These are phyloP conservation scores for Galleria mellonella DNA, from an alignment of 1,140 invertebrate species.

Conservation along the genomic window DNA sequence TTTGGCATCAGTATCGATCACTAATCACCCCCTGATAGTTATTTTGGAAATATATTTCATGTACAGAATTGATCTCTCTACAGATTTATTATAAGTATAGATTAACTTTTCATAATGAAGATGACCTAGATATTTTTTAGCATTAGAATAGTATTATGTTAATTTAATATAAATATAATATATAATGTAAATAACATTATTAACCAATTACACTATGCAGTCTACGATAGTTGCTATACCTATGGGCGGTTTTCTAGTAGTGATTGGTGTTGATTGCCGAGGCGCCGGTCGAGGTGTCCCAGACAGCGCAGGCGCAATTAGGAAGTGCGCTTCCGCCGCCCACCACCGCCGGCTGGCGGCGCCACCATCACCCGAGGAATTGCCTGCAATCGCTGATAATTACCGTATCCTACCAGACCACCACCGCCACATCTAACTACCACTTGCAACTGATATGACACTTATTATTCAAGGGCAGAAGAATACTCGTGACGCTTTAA, in stretches of 20 bases:
- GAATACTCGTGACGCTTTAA: no score
- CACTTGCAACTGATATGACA: slow-evolving; percentile 7
- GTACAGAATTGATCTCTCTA: no score
- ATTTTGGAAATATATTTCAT: no score
- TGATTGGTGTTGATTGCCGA: slow-evolving; percentile 62
- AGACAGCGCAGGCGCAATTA: slow-evolving; percentile 54
- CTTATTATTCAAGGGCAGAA: no score
- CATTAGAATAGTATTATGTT: no score
- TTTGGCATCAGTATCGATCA: no score
- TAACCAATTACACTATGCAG: slow-evolving; percentile 15
- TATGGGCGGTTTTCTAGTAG: slow-evolving; percentile 5
- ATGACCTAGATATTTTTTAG: no score
- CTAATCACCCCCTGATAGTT: no score
- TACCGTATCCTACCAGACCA: slow-evolving; percentile 37
- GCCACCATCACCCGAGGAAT: slow-evolving; percentile 57
- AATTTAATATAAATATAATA: slow-evolving; percentile 1
- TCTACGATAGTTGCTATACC: no score
- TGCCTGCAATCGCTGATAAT: slow-evolving; percentile 59
- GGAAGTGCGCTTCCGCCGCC: slow-evolving; percentile 69
- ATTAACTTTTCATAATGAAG: no score
- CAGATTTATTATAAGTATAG: no score
- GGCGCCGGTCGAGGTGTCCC: slow-evolving; percentile 67
- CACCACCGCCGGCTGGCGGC: slow-evolving; percentile 41
- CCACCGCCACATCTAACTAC: slow-evolving; percentile 10
- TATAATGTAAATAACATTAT: background rate